phyloP scores from a whole-genome alignment of 2,797 vertebrate genomes.

The Mormyrus hasselquistii region DNA sequence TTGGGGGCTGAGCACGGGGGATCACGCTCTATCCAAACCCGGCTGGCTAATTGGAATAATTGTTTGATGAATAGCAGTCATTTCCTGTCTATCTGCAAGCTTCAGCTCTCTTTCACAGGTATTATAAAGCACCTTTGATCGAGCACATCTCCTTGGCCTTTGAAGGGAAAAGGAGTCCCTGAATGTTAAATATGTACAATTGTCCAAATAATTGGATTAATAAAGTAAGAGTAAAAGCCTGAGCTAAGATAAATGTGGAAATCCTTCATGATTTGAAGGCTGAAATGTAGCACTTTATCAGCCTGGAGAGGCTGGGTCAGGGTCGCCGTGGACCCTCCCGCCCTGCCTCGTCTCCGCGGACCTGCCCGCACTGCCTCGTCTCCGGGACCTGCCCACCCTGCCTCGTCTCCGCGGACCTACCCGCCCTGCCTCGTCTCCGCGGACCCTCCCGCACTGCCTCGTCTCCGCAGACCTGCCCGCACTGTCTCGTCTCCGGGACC shows the following conservation, averaged over 20 bases:
- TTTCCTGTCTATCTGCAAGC: slow-evolving; percentile 57
- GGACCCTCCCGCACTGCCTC: no score
- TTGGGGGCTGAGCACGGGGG: slow-evolving; percentile 51
- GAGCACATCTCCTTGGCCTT: slow-evolving; percentile 43
- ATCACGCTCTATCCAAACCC: slow-evolving; percentile 53
- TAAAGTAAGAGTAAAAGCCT: slow-evolving; percentile 41
- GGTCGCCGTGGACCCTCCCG: no score
- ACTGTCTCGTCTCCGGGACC: no score
- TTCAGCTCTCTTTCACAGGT: slow-evolving; percentile 57
- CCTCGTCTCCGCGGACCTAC: no score
- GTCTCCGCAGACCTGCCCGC: no score
- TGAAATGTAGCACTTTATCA: slow-evolving; percentile 46
- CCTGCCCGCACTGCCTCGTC: no score
- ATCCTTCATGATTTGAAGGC: slow-evolving; percentile 64
- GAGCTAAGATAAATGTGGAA: slow-evolving; percentile 26
- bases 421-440: no score
- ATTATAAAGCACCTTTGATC: slow-evolving; percentile 52
- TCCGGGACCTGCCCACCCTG: no score
- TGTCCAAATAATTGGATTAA: slow-evolving; percentile 68
- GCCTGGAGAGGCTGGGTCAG: not conserved
- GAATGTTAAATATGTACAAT: slow-evolving; percentile 66
- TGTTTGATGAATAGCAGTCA: slow-evolving; percentile 63
- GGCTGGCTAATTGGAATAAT: slow-evolving; percentile 62
- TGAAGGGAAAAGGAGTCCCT: slow-evolving; percentile 44
- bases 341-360: no score